Evolutionary conservation across 2,888 invertebrate genomes (phyloP).

Genomic region (Osmoderma eremita): DNA sequence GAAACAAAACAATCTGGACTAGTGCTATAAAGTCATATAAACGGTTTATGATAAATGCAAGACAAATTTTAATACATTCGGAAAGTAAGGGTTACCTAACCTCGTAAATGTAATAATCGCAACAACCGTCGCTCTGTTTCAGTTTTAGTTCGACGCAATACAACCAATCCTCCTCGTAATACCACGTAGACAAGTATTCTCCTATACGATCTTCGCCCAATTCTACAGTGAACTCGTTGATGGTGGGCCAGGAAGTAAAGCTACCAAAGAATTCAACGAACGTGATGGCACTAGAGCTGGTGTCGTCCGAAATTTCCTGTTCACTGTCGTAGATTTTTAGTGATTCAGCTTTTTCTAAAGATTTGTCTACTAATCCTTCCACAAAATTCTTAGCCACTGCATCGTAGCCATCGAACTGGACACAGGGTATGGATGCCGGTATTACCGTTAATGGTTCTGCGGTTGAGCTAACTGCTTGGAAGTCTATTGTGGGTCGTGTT

Average conservation of each 20-base stretch:
- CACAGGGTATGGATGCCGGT: not conserved
- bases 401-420: constrained; percentile 13
- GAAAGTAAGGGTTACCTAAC: constrained; percentile 44
- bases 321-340: not conserved
- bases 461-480: too few species aligned
- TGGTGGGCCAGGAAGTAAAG: constrained; percentile 48
- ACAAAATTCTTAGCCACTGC: constrained; percentile 9
- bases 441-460: too few species aligned
- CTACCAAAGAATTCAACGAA: constrained; percentile 30
- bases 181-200: constrained; percentile 52
- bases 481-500: too few species aligned
- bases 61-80: too few species aligned
- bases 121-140: constrained; percentile 51
- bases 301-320: not conserved
- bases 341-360: not conserved
- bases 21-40: too few species aligned
- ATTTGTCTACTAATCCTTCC: not conserved
- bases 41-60: too few species aligned
- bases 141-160: constrained; percentile 50
- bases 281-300: constrained; percentile 16
- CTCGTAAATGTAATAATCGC: constrained; percentile 55
- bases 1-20: too few species aligned
- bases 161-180: constrained; percentile 51
- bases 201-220: constrained; percentile 48
- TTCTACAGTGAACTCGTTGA: constrained; percentile 50